These are phyloP conservation scores for Saxidomus purpurata DNA, from an alignment of 1,140 invertebrate species.

Conservation along the genomic window DNA sequence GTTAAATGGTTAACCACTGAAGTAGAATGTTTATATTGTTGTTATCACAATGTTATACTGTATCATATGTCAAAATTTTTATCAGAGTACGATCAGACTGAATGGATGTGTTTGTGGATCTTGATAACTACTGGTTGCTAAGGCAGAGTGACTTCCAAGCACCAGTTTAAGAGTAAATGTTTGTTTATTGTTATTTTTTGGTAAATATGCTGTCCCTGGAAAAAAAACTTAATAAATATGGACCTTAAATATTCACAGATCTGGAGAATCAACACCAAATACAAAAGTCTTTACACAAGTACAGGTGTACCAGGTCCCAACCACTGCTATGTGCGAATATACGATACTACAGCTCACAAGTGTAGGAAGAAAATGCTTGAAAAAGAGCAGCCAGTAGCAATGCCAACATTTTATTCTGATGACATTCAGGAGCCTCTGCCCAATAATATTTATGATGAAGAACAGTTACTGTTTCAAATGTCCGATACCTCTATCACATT, in stretches of 20 bases:
- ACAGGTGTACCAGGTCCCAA: slow-evolving; percentile 92
- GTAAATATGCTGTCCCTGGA: too few species aligned
- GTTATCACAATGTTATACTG: too few species aligned
- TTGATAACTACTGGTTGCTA: too few species aligned
- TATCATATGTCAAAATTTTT: too few species aligned
- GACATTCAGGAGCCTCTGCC: slow-evolving; percentile 85
- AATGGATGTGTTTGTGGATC: too few species aligned
- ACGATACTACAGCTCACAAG: slow-evolving; percentile 92
- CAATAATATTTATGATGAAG: slow-evolving; percentile 91
- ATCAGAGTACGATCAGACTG: too few species aligned
- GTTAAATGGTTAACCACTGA: too few species aligned
- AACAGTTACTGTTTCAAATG: slow-evolving; percentile 92
- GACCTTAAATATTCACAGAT: slow-evolving; percentile 89
- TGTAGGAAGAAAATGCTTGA: slow-evolving; percentile 40
- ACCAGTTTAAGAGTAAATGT: too few species aligned
- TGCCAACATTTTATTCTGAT: slow-evolving; percentile 92
- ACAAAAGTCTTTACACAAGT: slow-evolving; percentile 97
- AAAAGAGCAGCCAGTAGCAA: slow-evolving; percentile 89
- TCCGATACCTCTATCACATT: slow-evolving; percentile 90
- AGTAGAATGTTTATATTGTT: too few species aligned
- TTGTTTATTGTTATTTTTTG: too few species aligned
- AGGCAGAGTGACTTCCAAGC: too few species aligned
- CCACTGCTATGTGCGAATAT: slow-evolving; percentile 93
- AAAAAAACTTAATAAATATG: too few species aligned
- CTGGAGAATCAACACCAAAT: slow-evolving; percentile 96